Evolutionary conservation across 2,113 vertebrate genomes (phyloP).

Genomic region (Chiloscyllium plagiosum): DNA sequence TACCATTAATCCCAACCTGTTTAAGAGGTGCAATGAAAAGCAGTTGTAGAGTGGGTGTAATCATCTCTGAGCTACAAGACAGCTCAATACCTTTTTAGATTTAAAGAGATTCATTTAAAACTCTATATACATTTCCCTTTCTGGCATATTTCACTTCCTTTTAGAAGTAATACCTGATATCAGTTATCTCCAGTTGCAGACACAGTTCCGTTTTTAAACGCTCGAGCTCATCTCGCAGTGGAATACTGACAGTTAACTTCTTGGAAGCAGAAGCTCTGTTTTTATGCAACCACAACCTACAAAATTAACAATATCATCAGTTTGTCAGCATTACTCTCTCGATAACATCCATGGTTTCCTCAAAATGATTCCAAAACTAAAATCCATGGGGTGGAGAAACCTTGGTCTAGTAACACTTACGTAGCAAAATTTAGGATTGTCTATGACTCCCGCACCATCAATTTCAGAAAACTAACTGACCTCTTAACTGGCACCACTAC

Average conservation of each 20-base stretch:
- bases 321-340: not conserved
- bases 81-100: not conserved
- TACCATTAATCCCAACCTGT: not conserved
- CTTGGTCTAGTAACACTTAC: no score
- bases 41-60: not conserved
- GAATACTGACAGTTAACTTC: constrained; percentile 75
- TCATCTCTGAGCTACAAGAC: not conserved
- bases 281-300: constrained; percentile 78
- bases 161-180: constrained; percentile 73
- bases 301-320: constrained; percentile 29
- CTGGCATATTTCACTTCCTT: not conserved
- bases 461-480: not conserved
- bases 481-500: not conserved
- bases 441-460: not conserved
- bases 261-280: constrained; percentile 67
- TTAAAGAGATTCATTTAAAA: not conserved
- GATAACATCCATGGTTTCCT: not conserved
- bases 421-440: not conserved
- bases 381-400: not conserved
- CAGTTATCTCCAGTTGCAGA: constrained; percentile 65
- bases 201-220: constrained; percentile 75
- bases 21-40: not conserved
- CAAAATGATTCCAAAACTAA: not conserved
- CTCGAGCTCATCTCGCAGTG: constrained; percentile 73
- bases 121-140: not conserved